phyloP scores from a whole-genome alignment of 2,888 invertebrate species.

The Coremacera marginata region DNA sequence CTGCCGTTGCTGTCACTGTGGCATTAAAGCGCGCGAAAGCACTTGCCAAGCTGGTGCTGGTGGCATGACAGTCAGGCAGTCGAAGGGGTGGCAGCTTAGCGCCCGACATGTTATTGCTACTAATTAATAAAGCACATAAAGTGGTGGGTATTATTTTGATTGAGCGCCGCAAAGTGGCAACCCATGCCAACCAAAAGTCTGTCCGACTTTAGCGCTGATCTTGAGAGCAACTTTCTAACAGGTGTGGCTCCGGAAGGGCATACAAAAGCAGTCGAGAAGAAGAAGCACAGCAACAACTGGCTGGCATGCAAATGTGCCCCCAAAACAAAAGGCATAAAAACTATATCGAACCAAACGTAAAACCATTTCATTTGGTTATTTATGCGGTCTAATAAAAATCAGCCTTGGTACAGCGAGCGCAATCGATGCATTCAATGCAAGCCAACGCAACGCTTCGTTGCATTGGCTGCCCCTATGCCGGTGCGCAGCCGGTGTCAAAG shows the following conservation, averaged over 20 bases:
- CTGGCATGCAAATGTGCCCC: conserved; percentile 21
- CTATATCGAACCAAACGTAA: background rate
- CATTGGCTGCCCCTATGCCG: background rate
- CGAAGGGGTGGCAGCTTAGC: background rate
- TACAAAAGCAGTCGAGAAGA: conserved; percentile 7
- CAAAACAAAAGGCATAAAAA: conserved; percentile 13
- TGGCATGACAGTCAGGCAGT: background rate
- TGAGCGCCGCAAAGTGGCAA: background rate
- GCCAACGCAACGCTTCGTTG: conserved; percentile 18
- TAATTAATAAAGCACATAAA: conserved; percentile 14
- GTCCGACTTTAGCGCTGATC: background rate
- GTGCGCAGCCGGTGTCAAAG: conserved; percentile 12
- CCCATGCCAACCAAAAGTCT: background rate
- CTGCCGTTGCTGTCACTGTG: background rate
- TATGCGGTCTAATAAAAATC: conserved; percentile 34
- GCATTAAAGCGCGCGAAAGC: conserved; percentile 34
- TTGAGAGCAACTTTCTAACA: background rate
- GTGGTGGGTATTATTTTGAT: conserved; percentile 21
- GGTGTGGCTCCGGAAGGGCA: conserved; percentile 21
- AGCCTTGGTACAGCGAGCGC: background rate
- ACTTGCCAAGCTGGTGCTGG: conserved; percentile 5
- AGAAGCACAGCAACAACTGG: background rate
- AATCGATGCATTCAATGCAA: background rate
- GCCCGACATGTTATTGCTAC: conserved; percentile 5
- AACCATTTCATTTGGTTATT: conserved; percentile 26